Evolutionary conservation across 2,113 vertebrate genomes (phyloP), one percentile per base, ranked within the genome.

Genomic region (Eublepharis macularius): DNA sequence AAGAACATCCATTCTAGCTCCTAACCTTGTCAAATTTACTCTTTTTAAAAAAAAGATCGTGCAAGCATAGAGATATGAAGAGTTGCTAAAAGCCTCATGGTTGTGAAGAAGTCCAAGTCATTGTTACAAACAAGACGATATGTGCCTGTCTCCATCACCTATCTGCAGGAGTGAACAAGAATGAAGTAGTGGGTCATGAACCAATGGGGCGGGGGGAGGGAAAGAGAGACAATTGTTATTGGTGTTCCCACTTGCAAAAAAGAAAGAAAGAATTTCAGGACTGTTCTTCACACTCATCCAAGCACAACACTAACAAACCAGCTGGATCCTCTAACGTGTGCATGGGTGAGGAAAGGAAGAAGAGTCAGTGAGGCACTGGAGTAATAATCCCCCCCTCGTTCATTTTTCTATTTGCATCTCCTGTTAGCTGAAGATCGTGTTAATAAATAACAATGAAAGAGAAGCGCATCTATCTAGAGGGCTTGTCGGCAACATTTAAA

Each of bases 381-480:
- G 75, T 72, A 43, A 70, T 85, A 57, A 72, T 84, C 78, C 88
- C 93, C 90, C 87, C 78, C 90, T 66, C 66, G 84, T 92, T 90
- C 86, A 7, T 89, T 87, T 92, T 80, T 87, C 92, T 95, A 90
- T 96, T 95, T 95, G 92, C 95, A 93, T 92, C 91, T 16, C 34
- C 92, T 82, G 92, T 92, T 93, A 91, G 87, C 92, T 95, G 94
- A 95, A 95, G 95, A 97, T 94, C 93, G 92, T 95, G 96, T 96
- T 96, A 96, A 96, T 97, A 97, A 96, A 96, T 95, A 97, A 95
- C 95, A 96, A 95, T 95, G 96, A 95, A 93, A 90, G 81, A 91
- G 86, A 93, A 95, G 93, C 91, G 94, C 95, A 41, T 86, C 84
- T 39, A 92, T 95, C 96, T 95, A 95, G 95, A 96, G 96, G 95